A percentile compares a stretch with the other conserved stretches of the same genome.
These are phyloP conservation scores for Diacarnus erythraeanus DNA, from an alignment of 37 sponge, comb jelly and placozoan genomes.

Conservation along the genomic window DNA sequence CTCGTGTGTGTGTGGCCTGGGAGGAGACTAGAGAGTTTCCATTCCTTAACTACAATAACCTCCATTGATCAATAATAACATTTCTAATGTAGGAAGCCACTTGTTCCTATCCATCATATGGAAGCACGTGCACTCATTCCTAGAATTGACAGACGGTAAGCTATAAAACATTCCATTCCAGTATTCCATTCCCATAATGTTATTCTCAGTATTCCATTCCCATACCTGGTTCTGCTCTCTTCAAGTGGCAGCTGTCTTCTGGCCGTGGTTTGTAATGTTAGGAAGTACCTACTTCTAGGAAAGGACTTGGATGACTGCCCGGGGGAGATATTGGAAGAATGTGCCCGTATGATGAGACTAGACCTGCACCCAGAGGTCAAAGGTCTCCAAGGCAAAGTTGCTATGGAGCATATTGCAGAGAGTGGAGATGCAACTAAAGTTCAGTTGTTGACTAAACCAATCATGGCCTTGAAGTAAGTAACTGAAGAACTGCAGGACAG, in stretches of 20 bases:
- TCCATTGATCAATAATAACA: background rate
- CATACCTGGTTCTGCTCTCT: conserved; percentile 77
- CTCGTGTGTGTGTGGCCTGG: too few relatives aligned
- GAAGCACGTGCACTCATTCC: conserved; percentile 85
- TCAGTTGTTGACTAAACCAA: background rate
- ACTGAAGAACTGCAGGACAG: background rate
- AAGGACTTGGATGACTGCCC: conserved; percentile 61
- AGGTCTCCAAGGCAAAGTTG: conserved; percentile 65
- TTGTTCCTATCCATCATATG: conserved; percentile 87
- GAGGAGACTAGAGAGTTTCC: too few relatives aligned
- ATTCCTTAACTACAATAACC: background rate
- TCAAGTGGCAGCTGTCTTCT: conserved; percentile 87
- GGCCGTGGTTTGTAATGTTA: conserved; percentile 34
- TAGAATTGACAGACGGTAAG: conserved; percentile 53
- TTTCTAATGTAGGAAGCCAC: conserved; percentile 49
- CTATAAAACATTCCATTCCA: background rate
- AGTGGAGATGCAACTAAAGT: conserved; percentile 32
- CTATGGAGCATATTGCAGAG: conserved; percentile 64
- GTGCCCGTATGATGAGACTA: conserved; percentile 50
- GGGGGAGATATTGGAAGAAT: conserved; percentile 80
- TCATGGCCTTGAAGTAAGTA: background rate
- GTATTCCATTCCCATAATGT: background rate
- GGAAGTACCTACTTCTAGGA: conserved; percentile 51
- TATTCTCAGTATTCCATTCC: conserved; percentile 69
- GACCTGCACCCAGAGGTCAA: conserved; percentile 48